These are phyloP conservation scores for Clarias macrocephalus DNA, from an alignment of 2,113 vertebrate genomes.

Conservation along the genomic window DNA sequence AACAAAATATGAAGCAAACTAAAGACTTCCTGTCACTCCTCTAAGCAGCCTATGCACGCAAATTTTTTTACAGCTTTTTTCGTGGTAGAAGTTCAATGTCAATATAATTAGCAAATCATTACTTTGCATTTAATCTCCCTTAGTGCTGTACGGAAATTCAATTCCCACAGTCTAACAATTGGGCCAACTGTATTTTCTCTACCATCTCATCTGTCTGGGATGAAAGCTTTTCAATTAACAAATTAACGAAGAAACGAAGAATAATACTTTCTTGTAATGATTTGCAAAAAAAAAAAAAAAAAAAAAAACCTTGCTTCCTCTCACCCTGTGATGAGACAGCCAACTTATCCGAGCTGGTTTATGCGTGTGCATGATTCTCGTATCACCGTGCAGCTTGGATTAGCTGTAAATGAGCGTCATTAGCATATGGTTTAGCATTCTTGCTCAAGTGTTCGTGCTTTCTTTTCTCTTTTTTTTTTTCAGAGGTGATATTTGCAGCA, in stretches of 20 bases:
- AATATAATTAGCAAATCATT: slow-evolving; percentile 12
- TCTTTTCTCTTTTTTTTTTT: not conserved
- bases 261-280: slow-evolving; percentile 13
- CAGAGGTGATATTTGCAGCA: not conserved
- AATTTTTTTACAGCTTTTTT: not conserved
- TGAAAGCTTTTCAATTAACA: slow-evolving; percentile 26
- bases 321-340: slow-evolving; percentile 7
- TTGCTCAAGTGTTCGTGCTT: not conserved
- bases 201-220: slow-evolving; percentile 8
- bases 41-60: not conserved
- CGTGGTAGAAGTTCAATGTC: not conserved
- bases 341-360: not conserved
- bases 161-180: slow-evolving; percentile 15
- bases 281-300: not conserved
- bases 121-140: slow-evolving; percentile 23
- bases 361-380: slow-evolving; percentile 18
- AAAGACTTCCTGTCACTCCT: not conserved
- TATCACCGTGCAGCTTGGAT: slow-evolving; percentile 30
- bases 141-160: slow-evolving; percentile 12
- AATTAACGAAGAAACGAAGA: slow-evolving; percentile 23
- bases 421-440: slow-evolving; percentile 15
- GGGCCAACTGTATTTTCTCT: slow-evolving; percentile 1
- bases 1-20: not conserved
- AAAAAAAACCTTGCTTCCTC: not conserved
- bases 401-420: slow-evolving; percentile 18